Conservation (phyloP, 2,888 invertebrate genomes). For the Agrypnus murinus region DNA sequence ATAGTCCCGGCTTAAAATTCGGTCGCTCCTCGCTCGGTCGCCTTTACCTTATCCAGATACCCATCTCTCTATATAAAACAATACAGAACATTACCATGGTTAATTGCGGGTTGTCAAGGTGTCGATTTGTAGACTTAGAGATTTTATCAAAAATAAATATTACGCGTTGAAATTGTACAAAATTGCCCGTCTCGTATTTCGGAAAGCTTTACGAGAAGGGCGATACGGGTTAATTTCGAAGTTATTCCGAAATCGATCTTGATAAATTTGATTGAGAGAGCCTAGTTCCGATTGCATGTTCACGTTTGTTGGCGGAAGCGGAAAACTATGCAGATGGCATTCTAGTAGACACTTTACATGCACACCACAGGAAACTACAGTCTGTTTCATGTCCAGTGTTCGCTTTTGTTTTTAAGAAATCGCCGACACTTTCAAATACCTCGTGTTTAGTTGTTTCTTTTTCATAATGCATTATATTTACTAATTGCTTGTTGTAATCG, state of each 20-base stretch:
- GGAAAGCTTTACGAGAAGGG: constrained; percentile 57
- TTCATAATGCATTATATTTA: constrained; percentile 17
- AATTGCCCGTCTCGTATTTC: constrained; percentile 63
- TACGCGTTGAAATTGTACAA: constrained; percentile 68
- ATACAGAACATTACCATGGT: constrained; percentile 69
- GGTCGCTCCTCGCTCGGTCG: constrained; percentile 43
- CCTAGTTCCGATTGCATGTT: constrained; percentile 71
- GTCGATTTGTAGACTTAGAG: constrained; percentile 71
- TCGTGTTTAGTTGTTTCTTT: constrained; percentile 2
- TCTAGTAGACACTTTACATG: constrained; percentile 69
- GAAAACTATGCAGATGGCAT: constrained; percentile 72
- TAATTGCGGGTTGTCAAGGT: constrained; percentile 72
- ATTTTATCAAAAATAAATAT: constrained; percentile 72
- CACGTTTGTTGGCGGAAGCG: constrained; percentile 68
- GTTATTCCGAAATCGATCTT: constrained; percentile 65
- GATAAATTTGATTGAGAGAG: constrained; percentile 72
- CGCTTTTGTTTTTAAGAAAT: constrained; percentile 43
- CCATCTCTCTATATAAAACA: constrained; percentile 62
- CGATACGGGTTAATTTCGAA: constrained; percentile 64
- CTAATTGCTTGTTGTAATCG: constrained; percentile 5
- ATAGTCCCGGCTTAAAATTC: constrained; percentile 62
- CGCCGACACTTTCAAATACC: constrained; percentile 22
- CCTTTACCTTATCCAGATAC: constrained; percentile 52
- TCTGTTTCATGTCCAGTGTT: constrained; percentile 56
- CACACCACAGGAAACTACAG: constrained; percentile 67